Base-by-base conservation (phyloP, 2,113 vertebrate species). In the Paramormyrops kingsleyae region DNA sequence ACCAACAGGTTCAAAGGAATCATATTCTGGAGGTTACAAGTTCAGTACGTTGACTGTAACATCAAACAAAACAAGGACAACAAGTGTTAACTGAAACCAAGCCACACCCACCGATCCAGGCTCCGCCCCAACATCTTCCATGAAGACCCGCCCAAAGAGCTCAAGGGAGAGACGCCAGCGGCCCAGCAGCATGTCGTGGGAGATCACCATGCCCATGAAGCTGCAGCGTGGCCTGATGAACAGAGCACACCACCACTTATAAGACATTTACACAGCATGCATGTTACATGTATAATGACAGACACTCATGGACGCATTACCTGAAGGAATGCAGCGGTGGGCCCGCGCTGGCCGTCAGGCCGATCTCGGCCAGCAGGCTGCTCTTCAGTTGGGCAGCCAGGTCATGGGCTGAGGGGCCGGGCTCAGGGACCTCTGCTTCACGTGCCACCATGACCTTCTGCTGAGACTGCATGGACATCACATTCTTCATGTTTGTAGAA, bases 191-290 rank as follows among this genome's bases (percentile, higher is more conserved):
- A 99, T 99, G 91, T 99, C 99, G 27, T 99, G 99, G 53, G 99
- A 99, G 93, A 99, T 99, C 90, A 99, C 97, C 98, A 99, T 99
- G 59, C 99, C 99, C 98, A 99, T 99, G 93, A 99, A 99, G 92
- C 98, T 99, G 88, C 99, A 99, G 89, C 99, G 99, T 0, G 99
- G 98, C 93, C 99, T 99, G 74, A 13, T 19, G 74, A 42, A 80
- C 17, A 39, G 70, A 19, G 17, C 35, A 42, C 35, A 42, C 0
- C 31, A 39, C 13, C 70, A 77, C 70, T 80, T 80, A 13, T 1
- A 80, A 80, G 4, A 42, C 5, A 46, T 84, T 84, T n/a, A 52
- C 27, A 53, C 15, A 4, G 49, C 19, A 31, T 17, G 2, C 24
- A 31, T 35, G 49, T 19, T 21, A 17, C 5, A 56, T 56, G 53